Evolutionary conservation across 2,113 vertebrate genomes (phyloP), one percentile per base, ranked within the genome.

Genomic region (Coryphaenoides rupestris): DNA sequence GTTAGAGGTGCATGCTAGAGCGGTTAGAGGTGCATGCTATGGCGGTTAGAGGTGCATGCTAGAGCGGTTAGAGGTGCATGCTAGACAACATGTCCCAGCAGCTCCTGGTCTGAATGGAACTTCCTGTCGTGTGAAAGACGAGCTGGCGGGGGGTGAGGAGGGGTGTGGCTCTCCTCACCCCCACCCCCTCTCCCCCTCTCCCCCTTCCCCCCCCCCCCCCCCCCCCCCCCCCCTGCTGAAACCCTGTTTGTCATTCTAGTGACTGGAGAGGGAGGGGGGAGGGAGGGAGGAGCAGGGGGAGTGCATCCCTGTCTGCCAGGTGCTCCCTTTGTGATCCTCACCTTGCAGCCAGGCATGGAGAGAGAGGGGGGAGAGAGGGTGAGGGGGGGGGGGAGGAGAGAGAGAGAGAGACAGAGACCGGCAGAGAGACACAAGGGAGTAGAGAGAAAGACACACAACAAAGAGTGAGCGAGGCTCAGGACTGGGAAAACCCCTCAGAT

Each of bases 131-230:
- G n/a, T 78, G 79, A 84, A 86, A 90, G 85, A 62, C 82, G 86
- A 73, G 75, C 89, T 92, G 89, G 90, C 86, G 83, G 87, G 82
- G 67, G 89, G 90, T 86, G 83, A 87, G 82, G 67, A 68, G 33
- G 33, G 33, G 12, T 40, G 33, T 40, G 33, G n/a, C 33, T 75
- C 62, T 63, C 70, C 68, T 75, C 69, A 63, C 77, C 70, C 79
- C 84, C 65, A 74, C 74, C 78, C 69, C 74, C 73, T 70, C 79
- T 76, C 65, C 56, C 75, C 60, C 17, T 64, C 70, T 75, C 83
- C 75, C 69, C 79, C 66, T 60, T 52, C 60, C 66, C 69, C 69
- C 69, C 76, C 67, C 40, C 15, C 3, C 67, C 67, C 77, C 65
- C 63, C 74, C 63, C 69, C 75, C 69, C 58, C 71, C 33, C 33